Evolutionary conservation across 2,113 vertebrate species (phyloP).

Genomic region (Scopus umbretta): DNA sequence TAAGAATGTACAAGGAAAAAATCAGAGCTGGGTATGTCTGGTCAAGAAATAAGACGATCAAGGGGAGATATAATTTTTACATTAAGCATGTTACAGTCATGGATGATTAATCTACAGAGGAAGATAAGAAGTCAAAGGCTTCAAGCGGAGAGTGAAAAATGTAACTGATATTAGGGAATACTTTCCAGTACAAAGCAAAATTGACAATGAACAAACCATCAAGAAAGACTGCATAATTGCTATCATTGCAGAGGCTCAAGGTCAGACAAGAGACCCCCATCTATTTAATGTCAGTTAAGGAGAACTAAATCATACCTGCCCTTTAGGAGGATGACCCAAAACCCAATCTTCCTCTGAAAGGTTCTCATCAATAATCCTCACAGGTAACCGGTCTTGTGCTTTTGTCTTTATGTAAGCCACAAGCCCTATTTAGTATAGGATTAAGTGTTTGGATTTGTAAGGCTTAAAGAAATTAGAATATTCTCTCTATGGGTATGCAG

Average conservation of each 20-base stretch:
- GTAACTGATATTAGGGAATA: not conserved
- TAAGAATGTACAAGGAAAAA: not conserved
- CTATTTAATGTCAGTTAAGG: not conserved
- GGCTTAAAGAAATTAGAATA: not conserved
- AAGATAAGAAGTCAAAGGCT: not conserved
- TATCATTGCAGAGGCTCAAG: not conserved
- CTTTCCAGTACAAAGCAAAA: not conserved
- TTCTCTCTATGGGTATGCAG: not conserved
- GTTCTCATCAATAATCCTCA: not conserved
- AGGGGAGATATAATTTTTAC: conserved; percentile 4
- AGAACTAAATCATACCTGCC: not conserved
- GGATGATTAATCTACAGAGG: not conserved
- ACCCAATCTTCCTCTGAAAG: not conserved
- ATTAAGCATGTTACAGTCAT: not conserved
- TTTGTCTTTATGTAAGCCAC: not conserved
- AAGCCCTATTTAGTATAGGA: not conserved
- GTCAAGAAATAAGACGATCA: not conserved
- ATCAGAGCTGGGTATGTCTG: not conserved
- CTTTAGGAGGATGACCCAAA: not conserved
- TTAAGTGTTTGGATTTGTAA: not conserved
- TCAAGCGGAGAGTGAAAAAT: not conserved
- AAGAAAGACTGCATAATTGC: not conserved
- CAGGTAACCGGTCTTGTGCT: not conserved
- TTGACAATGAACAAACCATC: not conserved
- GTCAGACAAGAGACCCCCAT: not conserved